These are phyloP conservation scores for Anseranas semipalmata DNA, from an alignment of 2,113 vertebrate species.

Conservation along the genomic window DNA sequence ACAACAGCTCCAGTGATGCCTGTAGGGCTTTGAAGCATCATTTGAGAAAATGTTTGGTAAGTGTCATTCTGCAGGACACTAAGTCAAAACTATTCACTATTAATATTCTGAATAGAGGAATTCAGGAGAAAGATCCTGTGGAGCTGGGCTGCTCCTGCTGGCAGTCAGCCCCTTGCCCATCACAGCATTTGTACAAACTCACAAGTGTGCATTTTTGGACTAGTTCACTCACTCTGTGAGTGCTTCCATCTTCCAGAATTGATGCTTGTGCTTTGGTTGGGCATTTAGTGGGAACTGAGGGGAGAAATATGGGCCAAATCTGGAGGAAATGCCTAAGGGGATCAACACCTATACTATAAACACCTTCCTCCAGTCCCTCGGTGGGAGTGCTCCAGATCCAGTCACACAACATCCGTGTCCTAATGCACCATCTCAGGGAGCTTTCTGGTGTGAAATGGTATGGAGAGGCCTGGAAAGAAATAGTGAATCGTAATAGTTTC, in stretches of 20 bases:
- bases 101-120: background rate
- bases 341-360: background rate
- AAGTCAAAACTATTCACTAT: background rate
- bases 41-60: background rate
- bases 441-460: background rate
- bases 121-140: background rate
- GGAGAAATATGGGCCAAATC: background rate
- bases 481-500: background rate
- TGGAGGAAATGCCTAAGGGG: background rate
- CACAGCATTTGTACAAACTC: background rate
- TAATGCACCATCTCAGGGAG: background rate
- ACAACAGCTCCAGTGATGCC: slow-evolving; percentile 39
- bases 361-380: background rate
- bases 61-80: background rate
- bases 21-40: slow-evolving; percentile 30
- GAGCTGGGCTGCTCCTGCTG: background rate
- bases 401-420: background rate
- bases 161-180: background rate
- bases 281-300: background rate
- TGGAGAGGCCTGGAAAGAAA: background rate
- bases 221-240: rapidly evolving
- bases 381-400: background rate
- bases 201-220: background rate
- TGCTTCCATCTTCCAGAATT: rapidly evolving
- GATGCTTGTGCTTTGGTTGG: background rate